Conservation (phyloP, 2,888 invertebrate species). For the Cataglyphis cursor region DNA sequence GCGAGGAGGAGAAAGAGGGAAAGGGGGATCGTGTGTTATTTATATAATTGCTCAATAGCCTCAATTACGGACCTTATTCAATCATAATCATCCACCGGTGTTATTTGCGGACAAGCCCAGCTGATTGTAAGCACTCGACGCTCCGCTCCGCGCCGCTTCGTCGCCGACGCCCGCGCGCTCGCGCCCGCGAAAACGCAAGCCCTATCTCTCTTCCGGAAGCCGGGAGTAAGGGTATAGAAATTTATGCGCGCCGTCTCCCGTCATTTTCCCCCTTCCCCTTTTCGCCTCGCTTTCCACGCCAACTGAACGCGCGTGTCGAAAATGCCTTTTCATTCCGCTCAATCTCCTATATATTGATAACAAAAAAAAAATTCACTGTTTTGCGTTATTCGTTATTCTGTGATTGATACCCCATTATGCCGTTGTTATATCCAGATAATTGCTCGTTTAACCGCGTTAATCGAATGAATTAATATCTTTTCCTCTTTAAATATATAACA, state of each 20-base stretch:
- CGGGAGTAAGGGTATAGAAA: conserved; percentile 20
- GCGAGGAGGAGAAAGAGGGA: not conserved
- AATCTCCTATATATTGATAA: not conserved
- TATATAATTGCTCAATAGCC: conserved; percentile 86
- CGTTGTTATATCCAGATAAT: not conserved
- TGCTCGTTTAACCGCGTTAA: not conserved
- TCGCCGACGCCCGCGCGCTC: conserved; percentile 50
- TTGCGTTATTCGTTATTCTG: not conserved
- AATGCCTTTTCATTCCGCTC: not conserved
- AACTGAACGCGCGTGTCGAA: not conserved
- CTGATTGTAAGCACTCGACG: conserved; percentile 84
- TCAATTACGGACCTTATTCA: conserved; percentile 86
- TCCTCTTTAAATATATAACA: not conserved
- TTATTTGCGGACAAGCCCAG: conserved; percentile 86
- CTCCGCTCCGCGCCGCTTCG: conserved; percentile 69
- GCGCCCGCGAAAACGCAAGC: conserved; percentile 49
- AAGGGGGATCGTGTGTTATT: conserved; percentile 79
- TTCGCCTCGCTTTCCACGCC: not conserved
- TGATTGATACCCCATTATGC: not conserved
- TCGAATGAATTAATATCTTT: not conserved
- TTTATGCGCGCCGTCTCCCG: conserved; percentile 17
- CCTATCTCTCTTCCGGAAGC: conserved; percentile 16
- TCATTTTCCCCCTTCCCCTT: not conserved
- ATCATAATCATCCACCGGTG: conserved; percentile 85
- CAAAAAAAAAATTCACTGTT: not conserved